Evolutionary conservation across 2,888 invertebrate species (phyloP).

Genomic region (Meiosimyza decipiens): DNA sequence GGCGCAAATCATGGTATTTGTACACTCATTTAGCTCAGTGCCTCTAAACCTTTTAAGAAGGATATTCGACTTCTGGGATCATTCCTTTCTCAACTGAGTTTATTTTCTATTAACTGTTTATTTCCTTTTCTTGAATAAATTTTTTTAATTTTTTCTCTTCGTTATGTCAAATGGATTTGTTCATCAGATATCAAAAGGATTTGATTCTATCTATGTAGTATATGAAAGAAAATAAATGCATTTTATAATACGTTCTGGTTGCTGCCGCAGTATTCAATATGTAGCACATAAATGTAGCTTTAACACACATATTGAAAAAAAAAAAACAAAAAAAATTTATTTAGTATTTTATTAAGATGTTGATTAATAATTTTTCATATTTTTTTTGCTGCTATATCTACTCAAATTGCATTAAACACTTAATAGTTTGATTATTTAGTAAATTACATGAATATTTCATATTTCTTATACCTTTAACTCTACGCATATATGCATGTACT

Average conservation of each 20-base stretch:
- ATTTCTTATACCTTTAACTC: too few species aligned
- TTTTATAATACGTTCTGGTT: slow-evolving; percentile 12
- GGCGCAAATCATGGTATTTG: too few species aligned
- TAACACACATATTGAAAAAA: slow-evolving; percentile 41
- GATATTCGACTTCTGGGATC: too few species aligned
- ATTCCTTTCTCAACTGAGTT: too few species aligned
- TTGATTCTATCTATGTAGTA: too few species aligned
- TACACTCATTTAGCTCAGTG: too few species aligned
- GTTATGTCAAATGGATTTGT: too few species aligned
- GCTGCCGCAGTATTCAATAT: neutral
- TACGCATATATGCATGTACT: slow-evolving; percentile 21
- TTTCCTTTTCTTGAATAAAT: too few species aligned
- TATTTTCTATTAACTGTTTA: too few species aligned
- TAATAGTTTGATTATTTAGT: neutral
- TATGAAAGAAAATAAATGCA: neutral
- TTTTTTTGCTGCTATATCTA: slow-evolving; percentile 15
- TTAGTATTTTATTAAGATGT: slow-evolving; percentile 42
- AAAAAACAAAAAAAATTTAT: slow-evolving; percentile 43
- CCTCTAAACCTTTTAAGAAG: too few species aligned
- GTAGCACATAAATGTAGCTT: neutral
- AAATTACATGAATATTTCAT: neutral
- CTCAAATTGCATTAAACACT: slow-evolving; percentile 28
- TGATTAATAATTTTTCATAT: slow-evolving; percentile 35
- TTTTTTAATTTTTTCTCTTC: too few species aligned
- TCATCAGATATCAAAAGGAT: too few species aligned